These are phyloP conservation scores for Linepithema humile DNA, from an alignment of 1,140 invertebrate species.

Conservation along the genomic window DNA sequence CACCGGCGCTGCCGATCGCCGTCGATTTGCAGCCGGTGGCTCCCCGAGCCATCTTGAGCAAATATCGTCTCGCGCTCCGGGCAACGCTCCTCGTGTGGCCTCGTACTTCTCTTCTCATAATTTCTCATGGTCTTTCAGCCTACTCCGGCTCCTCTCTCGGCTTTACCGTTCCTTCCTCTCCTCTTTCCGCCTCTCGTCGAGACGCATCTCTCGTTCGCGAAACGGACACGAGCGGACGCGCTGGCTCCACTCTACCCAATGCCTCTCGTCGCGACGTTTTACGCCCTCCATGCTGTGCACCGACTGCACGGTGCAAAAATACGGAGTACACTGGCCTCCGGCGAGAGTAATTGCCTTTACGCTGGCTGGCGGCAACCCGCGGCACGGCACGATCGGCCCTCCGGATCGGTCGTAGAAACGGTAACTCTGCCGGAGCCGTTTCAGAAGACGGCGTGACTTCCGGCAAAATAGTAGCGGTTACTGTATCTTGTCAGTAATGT, in stretches of 20 bases:
- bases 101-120: slow-evolving; percentile 54
- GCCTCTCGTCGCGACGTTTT: slow-evolving; percentile 1
- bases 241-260: slow-evolving; percentile 5
- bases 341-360: slow-evolving; percentile 52
- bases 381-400: slow-evolving; percentile 35
- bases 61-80: slow-evolving; percentile 67
- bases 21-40: slow-evolving; percentile 55
- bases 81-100: slow-evolving; percentile 56
- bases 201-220: slow-evolving; percentile 69
- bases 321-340: slow-evolving; percentile 16
- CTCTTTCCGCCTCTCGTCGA: slow-evolving; percentile 26
- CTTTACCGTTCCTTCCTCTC: slow-evolving; percentile 21
- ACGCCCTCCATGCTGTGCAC: background rate
- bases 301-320: slow-evolving; percentile 32
- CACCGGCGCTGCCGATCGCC: slow-evolving; percentile 54
- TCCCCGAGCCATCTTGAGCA: slow-evolving; percentile 35
- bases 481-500: background rate
- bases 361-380: slow-evolving; percentile 22
- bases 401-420: slow-evolving; percentile 38
- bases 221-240: slow-evolving; percentile 68
- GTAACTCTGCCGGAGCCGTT: slow-evolving; percentile 26
- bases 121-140: slow-evolving; percentile 70
- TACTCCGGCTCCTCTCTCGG: slow-evolving; percentile 49
- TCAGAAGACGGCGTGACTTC: slow-evolving; percentile 39
- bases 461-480: slow-evolving; percentile 44